Percentiles rank a stretch among this genome's conserved stretches.
These are phyloP conservation scores for Ovis aries DNA, from an alignment of 2,113 vertebrate genomes.

Conservation along the genomic window DNA sequence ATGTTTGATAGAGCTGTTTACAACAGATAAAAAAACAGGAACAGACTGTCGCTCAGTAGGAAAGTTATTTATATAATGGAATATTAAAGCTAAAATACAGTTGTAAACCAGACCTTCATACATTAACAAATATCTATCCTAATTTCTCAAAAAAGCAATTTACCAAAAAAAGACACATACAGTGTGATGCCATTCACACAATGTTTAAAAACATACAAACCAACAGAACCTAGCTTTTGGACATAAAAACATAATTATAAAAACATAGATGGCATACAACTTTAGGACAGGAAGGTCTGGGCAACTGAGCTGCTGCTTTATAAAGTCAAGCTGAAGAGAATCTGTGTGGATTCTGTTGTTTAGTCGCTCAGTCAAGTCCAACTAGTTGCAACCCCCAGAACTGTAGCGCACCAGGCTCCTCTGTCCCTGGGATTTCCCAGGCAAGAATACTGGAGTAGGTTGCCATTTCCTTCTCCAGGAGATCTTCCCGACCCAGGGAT, in stretches of 20 bases:
- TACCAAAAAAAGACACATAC: not conserved
- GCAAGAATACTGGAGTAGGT: not conserved
- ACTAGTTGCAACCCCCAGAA: not conserved
- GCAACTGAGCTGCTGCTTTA: not conserved
- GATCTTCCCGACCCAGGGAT: not conserved
- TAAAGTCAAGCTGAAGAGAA: not conserved
- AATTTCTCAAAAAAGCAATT: not conserved
- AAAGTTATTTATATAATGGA: not conserved
- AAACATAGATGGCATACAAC: not conserved
- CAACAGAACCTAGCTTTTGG: not conserved
- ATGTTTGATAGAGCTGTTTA: not conserved
- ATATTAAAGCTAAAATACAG: not conserved
- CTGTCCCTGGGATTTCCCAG: not conserved
- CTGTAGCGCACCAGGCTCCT: not conserved
- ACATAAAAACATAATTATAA: not conserved
- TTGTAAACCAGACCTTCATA: not conserved
- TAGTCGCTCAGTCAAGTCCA: not conserved
- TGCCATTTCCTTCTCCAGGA: not conserved
- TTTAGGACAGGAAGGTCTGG: not conserved
- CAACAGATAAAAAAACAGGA: not conserved
- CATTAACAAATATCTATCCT: not conserved
- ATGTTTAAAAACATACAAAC: not conserved
- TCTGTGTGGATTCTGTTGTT: not conserved
- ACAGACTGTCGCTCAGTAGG: not conserved
- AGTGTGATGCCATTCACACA: not conserved